Conservation (phyloP, 1,140 invertebrate genomes). For the Pararge aegeria region DNA sequence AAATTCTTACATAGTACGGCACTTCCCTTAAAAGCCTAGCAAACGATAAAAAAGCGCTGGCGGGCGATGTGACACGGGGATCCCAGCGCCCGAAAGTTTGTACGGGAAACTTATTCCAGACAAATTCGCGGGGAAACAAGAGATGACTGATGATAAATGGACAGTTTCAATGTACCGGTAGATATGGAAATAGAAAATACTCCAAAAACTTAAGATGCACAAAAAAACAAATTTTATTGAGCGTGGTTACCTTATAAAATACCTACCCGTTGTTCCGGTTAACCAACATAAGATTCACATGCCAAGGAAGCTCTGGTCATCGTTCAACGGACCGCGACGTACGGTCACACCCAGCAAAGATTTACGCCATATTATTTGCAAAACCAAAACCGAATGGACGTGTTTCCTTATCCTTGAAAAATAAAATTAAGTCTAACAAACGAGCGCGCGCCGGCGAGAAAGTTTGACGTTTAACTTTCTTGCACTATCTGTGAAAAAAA, state of each 20-base stretch:
- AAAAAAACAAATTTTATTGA: conserved; percentile 15
- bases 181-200: too few relatives aligned
- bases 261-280: conserved; percentile 41
- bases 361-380: conserved; percentile 66
- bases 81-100: too few relatives aligned
- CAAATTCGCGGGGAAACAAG: too few relatives aligned
- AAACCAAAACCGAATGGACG: conserved; percentile 61
- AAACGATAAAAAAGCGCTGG: too few relatives aligned
- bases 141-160: too few relatives aligned
- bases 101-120: too few relatives aligned
- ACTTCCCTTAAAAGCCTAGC: too few relatives aligned
- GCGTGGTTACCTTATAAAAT: conserved; percentile 26
- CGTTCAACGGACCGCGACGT: conserved; percentile 50
- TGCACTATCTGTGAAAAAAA: conserved; percentile 5
- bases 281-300: conserved; percentile 60
- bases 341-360: conserved; percentile 58
- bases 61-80: too few relatives aligned
- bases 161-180: too few relatives aligned
- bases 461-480: conserved; percentile 32
- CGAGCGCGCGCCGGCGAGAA: conserved; percentile 34
- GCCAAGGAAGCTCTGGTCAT: conserved; percentile 53
- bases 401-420: conserved; percentile 48
- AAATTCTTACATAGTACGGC: too few relatives aligned
- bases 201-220: too few relatives aligned
- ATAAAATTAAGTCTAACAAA: conserved; percentile 41